Evolutionary conservation across 1,140 invertebrate species (phyloP), one percentile per base, ranked within the genome.

Genomic region (Hycleus cichorii): DNA sequence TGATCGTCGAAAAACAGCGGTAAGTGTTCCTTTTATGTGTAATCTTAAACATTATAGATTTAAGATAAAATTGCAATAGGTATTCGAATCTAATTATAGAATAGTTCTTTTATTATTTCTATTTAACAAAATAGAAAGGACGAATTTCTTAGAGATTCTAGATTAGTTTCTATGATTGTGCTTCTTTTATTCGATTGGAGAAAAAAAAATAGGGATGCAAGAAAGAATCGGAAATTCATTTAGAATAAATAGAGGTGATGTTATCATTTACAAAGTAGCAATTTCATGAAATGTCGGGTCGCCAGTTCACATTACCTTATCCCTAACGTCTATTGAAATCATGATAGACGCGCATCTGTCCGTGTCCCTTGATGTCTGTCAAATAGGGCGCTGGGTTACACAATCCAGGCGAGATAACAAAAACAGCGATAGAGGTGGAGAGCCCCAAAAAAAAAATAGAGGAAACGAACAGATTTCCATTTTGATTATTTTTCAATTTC

Each of bases 191-290:
- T 60, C 26, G 56, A 56, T 60, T 40, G 60, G 46, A 46, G 49
- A 65, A 4, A 32, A 32, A 32, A 32, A 32, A 32, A 32, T 32
- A 39, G 50, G 47, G 50, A 25, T 38, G 39, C 47, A 59, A 32
- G 18, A 4, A 51, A 62, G 46, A 59, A 58, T 58, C 27, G 54
- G 46, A 47, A 57, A 65, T 65, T 57, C 60, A 63, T 62, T 58
- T 55, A 57, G 57, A 58, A 59, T 62, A 62, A 64, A 64, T 64
- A 54, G 18, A 18, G 44, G 53, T 45, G 63, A 65, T 65, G 63
- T 65, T 65, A 65, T 65, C 63, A 52, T 53, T 58, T 63, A 63
- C 63, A 62, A 52, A 63, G 63, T 65, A 65, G 63, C 63, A 63
- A 65, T 65, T 63, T 62, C 51, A 61, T 47, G 49, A 64, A 61